Percentiles rank a stretch among this genome's conserved stretches.
Evolutionary conservation across 2,113 vertebrate species (phyloP).

Genomic region (Pteruthius melanotis): DNA sequence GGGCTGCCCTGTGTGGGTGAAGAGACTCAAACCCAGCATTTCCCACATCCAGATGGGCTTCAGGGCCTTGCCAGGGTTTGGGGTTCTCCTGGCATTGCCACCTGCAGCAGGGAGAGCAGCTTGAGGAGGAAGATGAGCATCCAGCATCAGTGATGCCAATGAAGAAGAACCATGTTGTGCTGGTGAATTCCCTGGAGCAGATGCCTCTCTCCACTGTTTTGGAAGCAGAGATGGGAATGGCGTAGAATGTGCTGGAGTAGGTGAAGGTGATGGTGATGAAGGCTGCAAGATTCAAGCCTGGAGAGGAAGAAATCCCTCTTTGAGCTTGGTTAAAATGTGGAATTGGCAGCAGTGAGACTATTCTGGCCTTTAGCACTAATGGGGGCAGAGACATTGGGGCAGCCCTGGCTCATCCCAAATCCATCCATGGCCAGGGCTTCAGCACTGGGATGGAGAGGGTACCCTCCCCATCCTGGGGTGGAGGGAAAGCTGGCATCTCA

Average conservation of each 20-base stretch:
- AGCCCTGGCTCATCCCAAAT: accelerated
- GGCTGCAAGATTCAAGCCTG: conserved; percentile 3
- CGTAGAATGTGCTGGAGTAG: conserved; percentile 66
- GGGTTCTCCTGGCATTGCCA: conserved; percentile 65
- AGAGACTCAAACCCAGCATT: neutral
- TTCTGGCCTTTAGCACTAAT: neutral
- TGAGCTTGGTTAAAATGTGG: neutral
- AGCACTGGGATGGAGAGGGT: neutral
- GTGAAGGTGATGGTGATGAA: conserved; percentile 68
- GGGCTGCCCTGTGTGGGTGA: accelerated
- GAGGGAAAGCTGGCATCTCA: neutral
- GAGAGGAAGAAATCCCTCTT: neutral
- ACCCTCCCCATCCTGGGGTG: accelerated
- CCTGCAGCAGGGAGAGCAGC: conserved; percentile 63
- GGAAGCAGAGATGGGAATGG: conserved; percentile 29
- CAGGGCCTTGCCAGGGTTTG: neutral
- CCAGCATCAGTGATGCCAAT: conserved; percentile 70
- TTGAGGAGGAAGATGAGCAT: conserved; percentile 69
- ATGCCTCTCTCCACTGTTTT: neutral
- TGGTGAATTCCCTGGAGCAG: conserved; percentile 51
- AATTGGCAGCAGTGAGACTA: neutral
- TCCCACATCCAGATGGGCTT: neutral
- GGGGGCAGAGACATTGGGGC: neutral
- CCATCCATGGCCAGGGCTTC: neutral
- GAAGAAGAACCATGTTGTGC: conserved; percentile 66